Conservation (phyloP, 2,888 invertebrate species). For the Entomobrya multifasciata region DNA sequence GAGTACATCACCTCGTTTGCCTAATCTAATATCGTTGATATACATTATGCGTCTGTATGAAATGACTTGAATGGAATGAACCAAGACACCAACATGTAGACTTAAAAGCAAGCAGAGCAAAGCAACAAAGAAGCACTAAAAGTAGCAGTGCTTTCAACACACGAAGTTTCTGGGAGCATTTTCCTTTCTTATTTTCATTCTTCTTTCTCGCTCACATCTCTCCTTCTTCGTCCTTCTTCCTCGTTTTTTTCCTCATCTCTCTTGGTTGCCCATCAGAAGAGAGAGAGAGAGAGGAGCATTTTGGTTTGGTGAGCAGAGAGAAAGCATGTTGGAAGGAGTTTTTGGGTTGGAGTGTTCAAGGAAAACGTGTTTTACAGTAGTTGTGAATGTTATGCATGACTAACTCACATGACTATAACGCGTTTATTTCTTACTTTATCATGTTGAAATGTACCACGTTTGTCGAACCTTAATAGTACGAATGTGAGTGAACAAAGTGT, state of each 20-base stretch:
- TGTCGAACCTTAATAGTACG: not conserved
- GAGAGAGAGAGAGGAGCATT: too few relatives aligned
- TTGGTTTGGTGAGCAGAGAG: conserved; percentile 45
- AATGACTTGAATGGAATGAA: conserved; percentile 58
- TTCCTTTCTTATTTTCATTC: conserved; percentile 46
- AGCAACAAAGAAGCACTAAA: not conserved
- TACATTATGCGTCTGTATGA: conserved; percentile 54
- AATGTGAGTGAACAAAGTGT: conserved; percentile 26
- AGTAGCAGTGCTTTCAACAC: not conserved
- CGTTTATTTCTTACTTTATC: conserved; percentile 46
- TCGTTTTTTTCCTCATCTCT: conserved; percentile 1
- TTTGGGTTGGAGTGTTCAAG: conserved; percentile 59
- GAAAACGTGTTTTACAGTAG: conserved; percentile 68
- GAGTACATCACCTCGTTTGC: conserved; percentile 71
- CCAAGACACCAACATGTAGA: conserved; percentile 1
- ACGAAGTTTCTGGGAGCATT: conserved; percentile 36
- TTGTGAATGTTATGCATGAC: conserved; percentile 71
- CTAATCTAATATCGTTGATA: conserved; percentile 72
- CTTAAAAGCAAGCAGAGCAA: conserved; percentile 27
- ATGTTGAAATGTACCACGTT: conserved; percentile 28
- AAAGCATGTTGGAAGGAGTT: conserved; percentile 32
- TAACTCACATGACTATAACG: conserved; percentile 68
- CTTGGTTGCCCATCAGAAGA: conserved; percentile 42
- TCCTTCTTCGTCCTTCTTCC: not conserved
- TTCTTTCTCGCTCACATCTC: conserved; percentile 30